phyloP scores from a whole-genome alignment of 2,113 vertebrate genomes.

The Maylandia zebra region DNA sequence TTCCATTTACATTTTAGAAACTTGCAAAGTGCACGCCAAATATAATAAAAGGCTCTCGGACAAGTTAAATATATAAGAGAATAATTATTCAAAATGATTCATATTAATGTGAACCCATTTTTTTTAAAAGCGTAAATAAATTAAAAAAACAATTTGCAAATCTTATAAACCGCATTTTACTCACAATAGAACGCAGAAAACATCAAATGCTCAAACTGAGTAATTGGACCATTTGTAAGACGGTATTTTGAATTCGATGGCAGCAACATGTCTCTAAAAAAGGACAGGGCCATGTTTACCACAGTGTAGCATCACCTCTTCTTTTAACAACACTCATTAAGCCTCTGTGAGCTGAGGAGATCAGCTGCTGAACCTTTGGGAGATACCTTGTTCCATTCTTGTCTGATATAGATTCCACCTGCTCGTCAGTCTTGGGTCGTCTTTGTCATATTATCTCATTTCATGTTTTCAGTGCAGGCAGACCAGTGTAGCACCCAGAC shows the following conservation, averaged over 20 bases:
- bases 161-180: not conserved
- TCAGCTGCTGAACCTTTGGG: not conserved
- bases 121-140: not conserved
- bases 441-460: not conserved
- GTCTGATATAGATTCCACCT: not conserved
- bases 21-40: not conserved
- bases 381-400: not conserved
- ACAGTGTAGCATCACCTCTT: not conserved
- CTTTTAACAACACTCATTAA: not conserved
- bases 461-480: not conserved
- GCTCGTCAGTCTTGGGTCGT: not conserved
- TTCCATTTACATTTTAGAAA: not conserved
- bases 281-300: not conserved
- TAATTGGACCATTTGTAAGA: not conserved
- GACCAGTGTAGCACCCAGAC: not conserved
- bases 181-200: not conserved
- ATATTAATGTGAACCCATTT: not conserved
- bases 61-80: not conserved
- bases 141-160: accelerated
- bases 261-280: not conserved
- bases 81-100: not conserved
- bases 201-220: not conserved
- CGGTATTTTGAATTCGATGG: accelerated
- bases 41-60: not conserved
- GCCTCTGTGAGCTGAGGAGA: accelerated